Evolutionary conservation across 2,888 invertebrate genomes (phyloP).

Genomic region (Sinelater perroti): DNA sequence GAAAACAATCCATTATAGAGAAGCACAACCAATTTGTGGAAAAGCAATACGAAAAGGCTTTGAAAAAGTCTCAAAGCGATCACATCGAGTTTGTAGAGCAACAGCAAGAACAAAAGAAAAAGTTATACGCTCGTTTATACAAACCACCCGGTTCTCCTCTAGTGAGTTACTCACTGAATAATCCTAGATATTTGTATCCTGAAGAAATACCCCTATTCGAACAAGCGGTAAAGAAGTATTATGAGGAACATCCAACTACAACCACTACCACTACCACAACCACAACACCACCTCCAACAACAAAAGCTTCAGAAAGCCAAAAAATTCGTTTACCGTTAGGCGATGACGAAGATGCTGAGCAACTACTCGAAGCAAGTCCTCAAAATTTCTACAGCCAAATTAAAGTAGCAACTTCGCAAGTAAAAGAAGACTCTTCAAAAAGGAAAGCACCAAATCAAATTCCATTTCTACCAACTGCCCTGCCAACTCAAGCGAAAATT

Average conservation of each 20-base stretch:
- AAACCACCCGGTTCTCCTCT: slow-evolving; percentile 52
- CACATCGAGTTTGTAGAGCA: slow-evolving; percentile 76
- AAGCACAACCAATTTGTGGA: slow-evolving; percentile 81
- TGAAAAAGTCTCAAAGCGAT: slow-evolving; percentile 77
- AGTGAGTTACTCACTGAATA: slow-evolving; percentile 51
- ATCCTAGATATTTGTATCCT: slow-evolving; percentile 65
- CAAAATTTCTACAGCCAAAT: slow-evolving; percentile 40
- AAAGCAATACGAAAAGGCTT: slow-evolving; percentile 80
- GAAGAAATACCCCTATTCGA: slow-evolving; percentile 73
- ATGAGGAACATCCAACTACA: slow-evolving; percentile 74
- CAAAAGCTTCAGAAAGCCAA: background rate
- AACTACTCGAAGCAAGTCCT: slow-evolving; percentile 27
- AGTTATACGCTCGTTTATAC: slow-evolving; percentile 59
- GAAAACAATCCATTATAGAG: slow-evolving; percentile 77
- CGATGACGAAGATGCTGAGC: slow-evolving; percentile 10
- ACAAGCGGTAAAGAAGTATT: slow-evolving; percentile 72
- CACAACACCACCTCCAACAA: slow-evolving; percentile 64
- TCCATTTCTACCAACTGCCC: slow-evolving; percentile 60
- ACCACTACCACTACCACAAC: slow-evolving; percentile 75
- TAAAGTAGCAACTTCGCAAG: slow-evolving; percentile 44
- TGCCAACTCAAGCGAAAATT: slow-evolving; percentile 66
- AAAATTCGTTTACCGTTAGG: slow-evolving; percentile 2
- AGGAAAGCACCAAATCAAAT: slow-evolving; percentile 29
- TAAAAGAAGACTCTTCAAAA: slow-evolving; percentile 38
- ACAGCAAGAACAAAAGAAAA: slow-evolving; percentile 72